Base-by-base conservation (phyloP, 1,140 invertebrate species). In the Tenebrio molitor region DNA sequence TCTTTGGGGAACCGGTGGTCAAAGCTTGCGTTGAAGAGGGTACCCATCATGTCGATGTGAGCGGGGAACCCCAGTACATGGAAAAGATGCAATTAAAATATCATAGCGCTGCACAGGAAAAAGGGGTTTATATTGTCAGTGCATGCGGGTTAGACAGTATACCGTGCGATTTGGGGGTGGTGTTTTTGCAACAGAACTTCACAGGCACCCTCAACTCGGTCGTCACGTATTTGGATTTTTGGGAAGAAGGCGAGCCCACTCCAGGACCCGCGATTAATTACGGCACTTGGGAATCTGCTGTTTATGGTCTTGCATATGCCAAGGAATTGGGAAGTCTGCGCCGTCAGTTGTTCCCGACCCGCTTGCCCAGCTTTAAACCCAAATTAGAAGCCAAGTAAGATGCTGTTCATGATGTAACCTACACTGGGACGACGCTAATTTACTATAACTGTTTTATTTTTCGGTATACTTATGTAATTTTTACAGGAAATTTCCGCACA, bases 121-220 rank as follows among this genome's bases (percentile, higher is more conserved):
- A 91, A 12, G 91, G 86, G 2, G 85, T 96, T 0, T 97, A 94
- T 79, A 85, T 98, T 6, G 84, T 99, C 8, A 95, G 93, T 75
- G 91, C 95, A 7, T 97, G 96, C 85, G 97, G 96, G 0, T 94
- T 96, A 80, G 96, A 97, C 77, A 90, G 90, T 71, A 92, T 99
- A 76, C 96, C 96, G 2, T 87, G 88, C 41, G 97, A 99, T 80
- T 85, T 96, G 81, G 97, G 97, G 3, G 81, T 92, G 1, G 80
- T 91, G 7, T 95, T 88, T 79, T 81, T 94, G 1, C 87, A 93
- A 77, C 81, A 94, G 73, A 86, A 93, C 73, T 95, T 95, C 80
- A 82, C 87, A 72, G 94, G 91, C 12, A 87, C 90, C 36, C 77
- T 94, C 7, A 95, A 95, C 81, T 89, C 89, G 1, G 88, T 95